Base-by-base conservation (phyloP, 1,140 invertebrate species). In the Caenorhabditis inopinata region DNA sequence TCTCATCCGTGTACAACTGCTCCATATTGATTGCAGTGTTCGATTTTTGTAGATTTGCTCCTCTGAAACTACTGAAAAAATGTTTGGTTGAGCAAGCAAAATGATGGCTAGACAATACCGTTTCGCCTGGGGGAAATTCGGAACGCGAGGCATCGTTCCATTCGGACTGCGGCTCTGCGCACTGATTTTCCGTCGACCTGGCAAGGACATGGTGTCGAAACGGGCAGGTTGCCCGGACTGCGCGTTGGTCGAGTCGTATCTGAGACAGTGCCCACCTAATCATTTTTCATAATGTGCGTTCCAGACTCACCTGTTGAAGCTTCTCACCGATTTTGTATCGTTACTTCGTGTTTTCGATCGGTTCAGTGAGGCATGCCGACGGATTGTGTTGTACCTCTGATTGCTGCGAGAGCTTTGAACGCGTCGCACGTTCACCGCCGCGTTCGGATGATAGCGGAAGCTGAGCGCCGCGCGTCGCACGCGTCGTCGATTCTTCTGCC, bases 381-480 rank as follows among this genome's bases (percentile, higher is more conserved):
- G 68, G 14, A 87, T 58, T 21, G 84, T 80, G 78, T 86, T 87
- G 62, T 88, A 87, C 9, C 85, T 83, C 35, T 84, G 83, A 42
- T 82, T 83, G 11, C 84, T 78, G 18, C 87, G 85, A 21, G 81
- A 76, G 7, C 86, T 88, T 46, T 88, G 87, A 88, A 87, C 86
- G 78, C 87, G 62, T 73, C 85, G 29, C 23, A 88, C 83, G 79
- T 87, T 88, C 23, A 87, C 83, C 48, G 87, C 86, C 1, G 87
- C 87, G 79, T 87, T 88, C 9, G 87, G 88, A 80, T 88, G 87
- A 81, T 88, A 89, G 3, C 87, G 76, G 74, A 88, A 87, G 45
- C 80, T 88, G 29, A 84, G 80, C 27, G 84, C 82, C 21, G 82
- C 78, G 35, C 83, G 74, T 79, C 76, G 73, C 4, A 88, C 80